Evolutionary conservation across 2,888 invertebrate genomes (phyloP), one percentile per base, ranked within the genome.

Genomic region (Xylota sylvarum): DNA sequence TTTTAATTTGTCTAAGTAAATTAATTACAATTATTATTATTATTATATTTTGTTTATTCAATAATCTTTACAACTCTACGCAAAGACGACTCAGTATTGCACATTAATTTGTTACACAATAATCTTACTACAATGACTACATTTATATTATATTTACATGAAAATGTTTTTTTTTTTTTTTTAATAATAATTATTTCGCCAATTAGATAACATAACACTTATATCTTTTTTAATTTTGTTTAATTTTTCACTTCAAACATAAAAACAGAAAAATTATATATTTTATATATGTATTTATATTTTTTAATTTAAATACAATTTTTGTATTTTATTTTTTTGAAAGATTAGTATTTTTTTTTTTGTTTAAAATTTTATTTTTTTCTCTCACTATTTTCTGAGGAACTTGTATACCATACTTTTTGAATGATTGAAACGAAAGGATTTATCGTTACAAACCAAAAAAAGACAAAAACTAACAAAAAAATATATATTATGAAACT

Each of bases 371-470:
- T 50, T 74, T 69, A 70, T 81, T 74, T 89, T n/a, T 89, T 89
- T 91, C 90, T 89, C 90, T 90, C 89, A 90, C 91, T 91, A 90
- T 90, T 90, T 91, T 89, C 88, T 94, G 94, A 95, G 95, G 95
- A 95, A 95, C 95, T 95, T 95, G 95, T 95, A 95, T 95, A 95
- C 95, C 95, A 95, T 92, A 91, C 92, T 91, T 35, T 23, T 90
- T 86, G 86, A 86, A 82, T 86, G 86, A 86, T 86, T 78, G 82
- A 82, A 82, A 86, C 86, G 86, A 86, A 86, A 76, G 76, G 70
- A 81, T 72, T 72, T 81, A 85, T 85, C 86, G 86, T 89, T 87
- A 87, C 81, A 88, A 88, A 89, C 88, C 87, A 89, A 90, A 89
- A 89, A 89, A 88, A 86, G 85, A 79, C 60, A 64, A 81, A 87